Evolutionary conservation across 2,113 vertebrate genomes (phyloP), one percentile per base, ranked within the genome.

Genomic region (Gallinago undulata): DNA sequence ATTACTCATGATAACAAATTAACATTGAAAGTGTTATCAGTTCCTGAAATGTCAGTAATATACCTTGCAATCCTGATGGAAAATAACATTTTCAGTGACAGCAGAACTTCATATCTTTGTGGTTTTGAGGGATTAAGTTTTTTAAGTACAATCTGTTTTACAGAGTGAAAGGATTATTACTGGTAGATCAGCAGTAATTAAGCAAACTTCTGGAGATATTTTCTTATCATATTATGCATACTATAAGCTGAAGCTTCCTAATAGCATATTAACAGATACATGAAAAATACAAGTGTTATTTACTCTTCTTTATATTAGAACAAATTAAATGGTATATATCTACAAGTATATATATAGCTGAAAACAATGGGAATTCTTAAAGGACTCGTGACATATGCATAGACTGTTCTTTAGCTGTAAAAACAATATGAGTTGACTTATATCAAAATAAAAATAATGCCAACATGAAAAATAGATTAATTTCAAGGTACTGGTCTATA

Each of bases 401-500:
- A 47, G 37, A 31, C 22, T 57, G 19, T 63, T 94, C 66, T 84
- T 84, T 86, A 57, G 25, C 95, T 87, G 39, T 16, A 51, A 9
- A 89, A 89, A 76, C 10, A 93, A 69, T 67, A 73, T 50, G 45
- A 66, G 43, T 48, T 83, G 28, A 37, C 47, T 85, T 76, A 64
- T 10, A n/a, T 77, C 47, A 89, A 94, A 59, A 76, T 11, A 94
- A 93, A 96, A 91, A 48, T 75, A 81, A 77, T 75, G 91, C 6
- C 39, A 59, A 80, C 66, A 86, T 31, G 67, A 89, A 81, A 96
- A 92, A 87, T 12, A 90, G 39, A 48, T 56, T 94, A 84, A 96
- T 96, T 96, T 93, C 60, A 39, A 97, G 89, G n/a, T 60, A 85
- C 25, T 72, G 19, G n/a, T 89, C 70, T 82, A 4, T 90, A 87